phyloP scores from a whole-genome alignment of 2,113 vertebrate species.

The Plecotus auritus region DNA sequence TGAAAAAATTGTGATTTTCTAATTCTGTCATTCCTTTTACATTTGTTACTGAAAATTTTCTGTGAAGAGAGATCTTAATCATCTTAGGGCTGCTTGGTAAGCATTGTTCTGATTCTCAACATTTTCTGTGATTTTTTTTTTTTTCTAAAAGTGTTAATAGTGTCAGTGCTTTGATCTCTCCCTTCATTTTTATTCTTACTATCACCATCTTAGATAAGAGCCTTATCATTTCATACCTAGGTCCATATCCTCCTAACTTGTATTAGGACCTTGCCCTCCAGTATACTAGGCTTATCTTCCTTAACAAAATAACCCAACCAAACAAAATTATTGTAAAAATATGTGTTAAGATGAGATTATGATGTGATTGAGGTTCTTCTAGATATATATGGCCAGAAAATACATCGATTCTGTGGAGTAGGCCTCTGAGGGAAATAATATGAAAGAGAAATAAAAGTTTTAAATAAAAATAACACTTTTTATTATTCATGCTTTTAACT shows the following conservation, averaged over 20 bases:
- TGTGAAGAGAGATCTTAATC: background rate
- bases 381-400: background rate
- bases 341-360: background rate
- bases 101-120: background rate
- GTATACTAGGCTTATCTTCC: background rate
- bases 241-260: background rate
- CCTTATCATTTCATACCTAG: background rate
- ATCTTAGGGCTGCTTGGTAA: background rate
- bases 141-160: background rate
- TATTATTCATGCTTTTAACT: slow-evolving; percentile 3
- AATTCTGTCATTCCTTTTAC: background rate
- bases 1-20: background rate
- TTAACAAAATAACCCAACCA: background rate
- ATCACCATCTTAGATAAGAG: background rate
- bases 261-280: background rate
- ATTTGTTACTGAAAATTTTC: background rate
- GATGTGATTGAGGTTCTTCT: background rate
- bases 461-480: background rate
- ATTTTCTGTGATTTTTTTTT: slow-evolving; percentile 36
- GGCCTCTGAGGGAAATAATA: slow-evolving; percentile 15
- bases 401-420: background rate
- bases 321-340: background rate
- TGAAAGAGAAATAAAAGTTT: background rate
- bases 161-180: background rate
- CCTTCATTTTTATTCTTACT: background rate